A percentile compares a stretch with the other conserved stretches of the same genome.
These are phyloP conservation scores for Trichacis sp. DNA, from an alignment of 2,888 invertebrate species.

Conservation along the genomic window DNA sequence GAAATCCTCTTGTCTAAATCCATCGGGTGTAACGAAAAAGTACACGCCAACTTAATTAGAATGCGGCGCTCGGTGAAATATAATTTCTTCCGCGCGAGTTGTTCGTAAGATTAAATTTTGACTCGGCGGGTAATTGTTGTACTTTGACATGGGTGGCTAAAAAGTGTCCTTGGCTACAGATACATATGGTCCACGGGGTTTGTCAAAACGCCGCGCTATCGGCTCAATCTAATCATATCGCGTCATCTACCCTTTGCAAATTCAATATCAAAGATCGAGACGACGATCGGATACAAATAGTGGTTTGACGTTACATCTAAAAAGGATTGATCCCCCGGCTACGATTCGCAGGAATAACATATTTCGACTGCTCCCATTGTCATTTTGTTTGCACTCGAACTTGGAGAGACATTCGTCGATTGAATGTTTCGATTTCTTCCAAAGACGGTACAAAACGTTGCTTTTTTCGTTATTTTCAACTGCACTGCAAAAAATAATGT, in stretches of 20 bases:
- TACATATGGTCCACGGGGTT: conserved; percentile 55
- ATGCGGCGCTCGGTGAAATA: conserved; percentile 5
- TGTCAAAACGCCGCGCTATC: conserved; percentile 43
- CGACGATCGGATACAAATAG: conserved; percentile 54
- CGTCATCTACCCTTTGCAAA: conserved; percentile 55
- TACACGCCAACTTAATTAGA: conserved; percentile 2
- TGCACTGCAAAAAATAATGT: too few species aligned
- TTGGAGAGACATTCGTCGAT: too few species aligned
- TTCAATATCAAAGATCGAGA: conserved; percentile 47
- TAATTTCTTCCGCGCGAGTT: too few species aligned
- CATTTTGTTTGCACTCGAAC: too few species aligned
- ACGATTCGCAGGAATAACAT: too few species aligned
- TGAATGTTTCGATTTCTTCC: too few species aligned
- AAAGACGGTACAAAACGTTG: too few species aligned
- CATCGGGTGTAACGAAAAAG: conserved; percentile 19
- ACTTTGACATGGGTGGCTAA: conserved; percentile 12
- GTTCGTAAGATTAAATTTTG: conserved; percentile 14
- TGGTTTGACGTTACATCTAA: conserved; percentile 56
- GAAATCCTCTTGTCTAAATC: conserved; percentile 34
- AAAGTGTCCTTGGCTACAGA: conserved; percentile 44
- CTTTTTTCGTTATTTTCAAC: too few species aligned
- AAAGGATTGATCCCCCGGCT: conserved; percentile 7
- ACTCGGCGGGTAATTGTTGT: conserved; percentile 32
- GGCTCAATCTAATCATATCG: conserved; percentile 52
- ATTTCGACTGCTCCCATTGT: too few species aligned